These are phyloP conservation scores for Ctenopoma kingsleyae DNA, from an alignment of 2,797 vertebrate genomes.

Conservation along the genomic window DNA sequence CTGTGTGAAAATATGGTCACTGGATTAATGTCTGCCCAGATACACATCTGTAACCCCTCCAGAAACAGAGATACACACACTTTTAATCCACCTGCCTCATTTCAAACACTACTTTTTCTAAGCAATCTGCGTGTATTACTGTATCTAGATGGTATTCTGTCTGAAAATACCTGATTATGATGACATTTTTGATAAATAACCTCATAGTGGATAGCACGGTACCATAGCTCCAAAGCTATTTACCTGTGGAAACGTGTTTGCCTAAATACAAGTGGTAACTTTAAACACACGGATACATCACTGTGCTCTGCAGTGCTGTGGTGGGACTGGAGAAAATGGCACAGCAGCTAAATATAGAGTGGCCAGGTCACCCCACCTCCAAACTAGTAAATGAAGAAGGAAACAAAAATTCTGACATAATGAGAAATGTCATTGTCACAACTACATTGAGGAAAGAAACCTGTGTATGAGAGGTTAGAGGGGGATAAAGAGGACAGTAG, in stretches of 20 bases:
- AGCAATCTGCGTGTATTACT: neutral
- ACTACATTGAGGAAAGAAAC: neutral
- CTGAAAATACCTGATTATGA: neutral
- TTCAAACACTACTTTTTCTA: neutral
- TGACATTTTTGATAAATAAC: conserved; percentile 13
- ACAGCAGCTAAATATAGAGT: conserved; percentile 76
- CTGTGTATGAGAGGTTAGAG: too few relatives aligned
- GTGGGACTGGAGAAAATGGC: conserved; percentile 71
- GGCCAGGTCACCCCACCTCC: conserved; percentile 32
- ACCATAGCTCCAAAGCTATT: neutral
- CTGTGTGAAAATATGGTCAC: conserved; percentile 32
- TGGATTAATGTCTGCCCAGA: conserved; percentile 7
- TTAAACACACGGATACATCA: conserved; percentile 41
- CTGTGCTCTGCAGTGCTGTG: conserved; percentile 44
- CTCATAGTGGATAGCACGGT: neutral
- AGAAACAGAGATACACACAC: neutral
- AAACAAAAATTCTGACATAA: conserved; percentile 1
- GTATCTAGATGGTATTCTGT: neutral
- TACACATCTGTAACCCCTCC: conserved; percentile 16
- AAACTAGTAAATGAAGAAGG: too few relatives aligned
- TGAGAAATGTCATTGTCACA: conserved; percentile 7
- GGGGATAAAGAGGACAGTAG: too few relatives aligned
- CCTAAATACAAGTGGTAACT: conserved; percentile 38
- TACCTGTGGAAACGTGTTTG: neutral
- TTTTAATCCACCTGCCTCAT: neutral